A percentile compares a stretch with the other conserved stretches of the same genome.
Evolutionary conservation across 2,888 invertebrate species (phyloP).

Genomic region (Aspidiotus rigidus): DNA sequence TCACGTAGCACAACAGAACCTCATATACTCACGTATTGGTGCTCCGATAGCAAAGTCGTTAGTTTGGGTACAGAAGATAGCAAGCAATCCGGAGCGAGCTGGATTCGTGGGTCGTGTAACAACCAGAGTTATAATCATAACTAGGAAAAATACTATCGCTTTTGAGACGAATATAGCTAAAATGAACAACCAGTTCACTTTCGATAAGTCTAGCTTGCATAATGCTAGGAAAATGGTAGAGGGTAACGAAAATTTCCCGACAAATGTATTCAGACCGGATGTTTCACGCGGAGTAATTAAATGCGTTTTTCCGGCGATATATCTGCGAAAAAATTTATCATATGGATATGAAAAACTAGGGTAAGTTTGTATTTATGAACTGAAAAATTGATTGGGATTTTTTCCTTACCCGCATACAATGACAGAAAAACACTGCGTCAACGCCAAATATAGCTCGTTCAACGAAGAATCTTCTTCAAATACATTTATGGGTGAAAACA

Average conservation of each 20-base stretch:
- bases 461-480: conserved; percentile 40
- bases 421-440: conserved; percentile 84
- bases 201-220: conserved; percentile 69
- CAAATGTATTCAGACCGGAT: conserved; percentile 83
- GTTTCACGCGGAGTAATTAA: conserved; percentile 73
- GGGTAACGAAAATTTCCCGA: conserved; percentile 86
- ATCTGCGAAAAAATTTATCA: conserved; percentile 49
- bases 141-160: conserved; percentile 70
- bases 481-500: background rate
- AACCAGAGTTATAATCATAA: conserved; percentile 65
- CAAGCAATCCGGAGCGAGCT: conserved; percentile 80
- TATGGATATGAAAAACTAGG: background rate
- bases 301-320: conserved; percentile 73
- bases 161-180: conserved; percentile 75
- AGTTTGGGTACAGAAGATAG: conserved; percentile 91
- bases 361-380: background rate
- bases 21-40: conserved; percentile 67
- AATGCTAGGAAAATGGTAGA: conserved; percentile 83
- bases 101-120: conserved; percentile 60
- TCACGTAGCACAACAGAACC: background rate
- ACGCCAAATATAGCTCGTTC: conserved; percentile 80
- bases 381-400: conserved; percentile 20
- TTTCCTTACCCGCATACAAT: conserved; percentile 75
- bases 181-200: conserved; percentile 88
- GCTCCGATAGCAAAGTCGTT: conserved; percentile 96